Percentiles rank a stretch among this genome's conserved stretches.
phyloP scores from a whole-genome alignment of 1,140 invertebrate genomes.

The Anadara kagoshimensis region DNA sequence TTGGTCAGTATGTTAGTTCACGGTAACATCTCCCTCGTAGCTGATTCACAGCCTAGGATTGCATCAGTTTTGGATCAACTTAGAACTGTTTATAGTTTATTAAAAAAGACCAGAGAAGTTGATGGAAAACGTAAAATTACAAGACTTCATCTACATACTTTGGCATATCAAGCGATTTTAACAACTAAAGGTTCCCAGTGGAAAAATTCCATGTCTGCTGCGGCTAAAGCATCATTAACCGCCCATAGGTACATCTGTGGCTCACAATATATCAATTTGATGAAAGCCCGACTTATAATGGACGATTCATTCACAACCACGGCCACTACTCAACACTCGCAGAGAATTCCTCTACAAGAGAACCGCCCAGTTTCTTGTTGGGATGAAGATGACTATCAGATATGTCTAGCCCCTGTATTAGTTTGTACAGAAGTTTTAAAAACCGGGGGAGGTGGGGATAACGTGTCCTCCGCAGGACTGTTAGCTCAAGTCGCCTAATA shows the following conservation, averaged over 20 bases:
- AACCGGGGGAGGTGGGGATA: slow-evolving; percentile 91
- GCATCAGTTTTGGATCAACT: slow-evolving; percentile 89
- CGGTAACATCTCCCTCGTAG: slow-evolving; percentile 84
- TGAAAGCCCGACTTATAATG: slow-evolving; percentile 83
- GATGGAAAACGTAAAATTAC: slow-evolving; percentile 79
- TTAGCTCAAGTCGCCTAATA: slow-evolving; percentile 69
- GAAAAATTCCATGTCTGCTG: slow-evolving; percentile 85
- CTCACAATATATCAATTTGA: slow-evolving; percentile 81
- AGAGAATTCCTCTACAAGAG: slow-evolving; percentile 57
- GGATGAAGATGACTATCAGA: slow-evolving; percentile 82
- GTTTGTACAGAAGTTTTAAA: slow-evolving; percentile 88
- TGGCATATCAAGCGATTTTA: slow-evolving; percentile 90
- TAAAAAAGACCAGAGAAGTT: slow-evolving; percentile 71
- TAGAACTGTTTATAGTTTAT: slow-evolving; percentile 79
- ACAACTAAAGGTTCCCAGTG: slow-evolving; percentile 76
- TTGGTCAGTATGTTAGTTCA: slow-evolving; percentile 78
- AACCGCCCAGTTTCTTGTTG: slow-evolving; percentile 86
- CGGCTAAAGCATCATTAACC: slow-evolving; percentile 88
- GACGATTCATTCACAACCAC: slow-evolving; percentile 90
- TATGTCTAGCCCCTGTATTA: slow-evolving; percentile 89
- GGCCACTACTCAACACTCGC: slow-evolving; percentile 33
- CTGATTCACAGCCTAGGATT: slow-evolving; percentile 87
- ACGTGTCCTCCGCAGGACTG: slow-evolving; percentile 89
- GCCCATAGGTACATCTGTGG: slow-evolving; percentile 91
- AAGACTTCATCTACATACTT: slow-evolving; percentile 89